Conservation (phyloP, 2,113 vertebrate species). For the Gymnocephalus cernua region DNA sequence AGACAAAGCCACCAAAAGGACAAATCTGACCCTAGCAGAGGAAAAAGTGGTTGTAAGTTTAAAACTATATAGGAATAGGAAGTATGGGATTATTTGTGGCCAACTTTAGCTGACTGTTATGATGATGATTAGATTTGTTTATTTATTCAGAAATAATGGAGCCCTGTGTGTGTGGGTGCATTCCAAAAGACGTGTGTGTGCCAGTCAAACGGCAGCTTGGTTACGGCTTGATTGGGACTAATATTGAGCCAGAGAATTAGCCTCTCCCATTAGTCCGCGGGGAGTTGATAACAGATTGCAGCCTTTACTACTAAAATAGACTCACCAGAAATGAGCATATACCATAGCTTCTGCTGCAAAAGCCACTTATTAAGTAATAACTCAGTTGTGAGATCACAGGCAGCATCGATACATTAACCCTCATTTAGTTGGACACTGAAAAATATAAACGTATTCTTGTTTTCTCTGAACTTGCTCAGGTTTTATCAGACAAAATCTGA, state of each 20-base stretch:
- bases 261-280: constrained; percentile 35
- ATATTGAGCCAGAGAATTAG: constrained; percentile 56
- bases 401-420: not conserved
- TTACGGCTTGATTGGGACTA: constrained; percentile 53
- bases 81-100: constrained; percentile 6
- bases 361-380: constrained; percentile 43
- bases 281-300: constrained; percentile 66
- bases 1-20: constrained; percentile 2
- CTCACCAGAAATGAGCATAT: constrained; percentile 40
- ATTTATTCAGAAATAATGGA: constrained; percentile 24
- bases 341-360: constrained; percentile 22
- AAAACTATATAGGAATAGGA: not conserved
- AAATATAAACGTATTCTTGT: not conserved
- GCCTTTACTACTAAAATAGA: constrained; percentile 50
- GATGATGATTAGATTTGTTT: constrained; percentile 30
- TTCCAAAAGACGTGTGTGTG: constrained; percentile 19
- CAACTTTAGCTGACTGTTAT: constrained; percentile 11
- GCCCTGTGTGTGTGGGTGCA: not conserved
- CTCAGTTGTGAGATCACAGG: constrained; percentile 24
- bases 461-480: constrained; percentile 2
- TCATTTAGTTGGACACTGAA: not conserved
- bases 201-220: constrained; percentile 41
- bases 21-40: not conserved
- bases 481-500: constrained; percentile 5
- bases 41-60: not conserved